Conservation (phyloP, 2,113 vertebrate species). For the Hydrochoerus hydrochaeris region DNA sequence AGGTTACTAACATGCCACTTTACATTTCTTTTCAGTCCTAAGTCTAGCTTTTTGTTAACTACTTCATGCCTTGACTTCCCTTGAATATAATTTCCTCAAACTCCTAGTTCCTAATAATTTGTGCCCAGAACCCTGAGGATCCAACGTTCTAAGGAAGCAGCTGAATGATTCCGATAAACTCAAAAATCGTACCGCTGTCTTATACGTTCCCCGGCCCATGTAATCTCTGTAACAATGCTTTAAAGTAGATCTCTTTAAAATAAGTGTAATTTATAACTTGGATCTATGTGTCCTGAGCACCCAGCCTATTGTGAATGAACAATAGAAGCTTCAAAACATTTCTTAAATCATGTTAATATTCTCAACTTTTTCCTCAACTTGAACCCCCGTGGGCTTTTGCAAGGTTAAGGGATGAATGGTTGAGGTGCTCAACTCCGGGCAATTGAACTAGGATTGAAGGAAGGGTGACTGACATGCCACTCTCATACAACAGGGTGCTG, state of each 20-base stretch:
- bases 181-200: not conserved
- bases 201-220: not conserved
- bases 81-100: not conserved
- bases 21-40: not conserved
- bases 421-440: not conserved
- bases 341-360: not conserved
- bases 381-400: not conserved
- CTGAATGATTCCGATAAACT: accelerated
- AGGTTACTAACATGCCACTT: not conserved
- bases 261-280: not conserved
- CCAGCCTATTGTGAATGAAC: not conserved
- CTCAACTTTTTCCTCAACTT: not conserved
- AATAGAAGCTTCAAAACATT: not conserved
- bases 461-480: not conserved
- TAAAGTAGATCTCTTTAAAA: not conserved
- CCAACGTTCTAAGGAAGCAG: not conserved
- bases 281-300: not conserved
- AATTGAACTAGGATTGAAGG: not conserved
- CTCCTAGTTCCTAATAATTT: not conserved
- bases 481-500: not conserved
- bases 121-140: not conserved
- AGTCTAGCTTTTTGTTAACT: not conserved
- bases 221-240: not conserved
- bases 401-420: not conserved
- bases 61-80: not conserved